Base-by-base conservation (phyloP, 2,888 invertebrate species). In the Pediacus dermestoides region DNA sequence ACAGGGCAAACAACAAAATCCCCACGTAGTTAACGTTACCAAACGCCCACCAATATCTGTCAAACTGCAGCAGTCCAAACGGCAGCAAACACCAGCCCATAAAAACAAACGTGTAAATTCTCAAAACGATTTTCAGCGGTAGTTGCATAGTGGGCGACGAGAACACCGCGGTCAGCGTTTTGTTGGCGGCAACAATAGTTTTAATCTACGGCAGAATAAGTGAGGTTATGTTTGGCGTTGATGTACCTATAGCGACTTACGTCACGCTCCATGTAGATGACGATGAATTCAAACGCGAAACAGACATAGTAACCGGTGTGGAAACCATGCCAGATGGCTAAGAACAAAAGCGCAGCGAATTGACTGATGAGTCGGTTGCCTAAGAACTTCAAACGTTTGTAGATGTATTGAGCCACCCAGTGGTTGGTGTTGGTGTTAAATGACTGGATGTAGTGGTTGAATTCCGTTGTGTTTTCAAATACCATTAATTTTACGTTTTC, bases 371-470 rank as follows among this genome's bases (percentile, higher is more conserved):
- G 75, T 11, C 85, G 79, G 68, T 86, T 91, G 30, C 89, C 89
- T 30, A 97, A 73, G 67, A 94, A 96, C 63, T 85, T 88, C 25
- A 97, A 74, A 2, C 97, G 77, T 65, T 96, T 96, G 73, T 92
- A 97, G 12, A 97, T 74, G 66, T 97, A 94, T 70, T 91, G 88
- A 0, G 86, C 86, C 39, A 93, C 88, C 86, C 96, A 97, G 35
- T 82, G 77, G 70, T 97, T 97, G 0, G 97, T 97, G 68, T 95
- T 95, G 42, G 86, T 87, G 68, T 97, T 97, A 70, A 97, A 97
- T 23, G 93, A 88, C 41, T 80, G 77, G 27, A 97, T 90, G 63
- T 92, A 87, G 58, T 91, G 85, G 42, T 85, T 82, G 72, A 92
- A 90, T 47, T 85, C 84, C 7, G 82, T 83, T 2, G 90, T 85